These are phyloP conservation scores for Drosophila subquinaria DNA, from an alignment of 2,888 invertebrate species.

Conservation along the genomic window DNA sequence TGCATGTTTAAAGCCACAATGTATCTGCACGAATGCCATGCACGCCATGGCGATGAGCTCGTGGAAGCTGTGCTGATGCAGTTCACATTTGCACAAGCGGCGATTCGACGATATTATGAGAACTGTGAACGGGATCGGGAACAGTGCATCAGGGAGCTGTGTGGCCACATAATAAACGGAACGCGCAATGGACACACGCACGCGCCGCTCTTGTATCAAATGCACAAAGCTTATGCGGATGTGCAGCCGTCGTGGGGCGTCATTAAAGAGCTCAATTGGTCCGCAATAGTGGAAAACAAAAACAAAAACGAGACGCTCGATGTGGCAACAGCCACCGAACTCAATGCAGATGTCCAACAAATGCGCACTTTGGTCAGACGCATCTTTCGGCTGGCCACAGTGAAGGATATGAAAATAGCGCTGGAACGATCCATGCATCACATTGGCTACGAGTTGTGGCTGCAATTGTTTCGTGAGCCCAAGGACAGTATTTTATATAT, in stretches of 20 bases:
- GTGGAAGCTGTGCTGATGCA: slow-evolving; percentile 40
- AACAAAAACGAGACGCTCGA: slow-evolving; percentile 21
- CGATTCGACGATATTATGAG: slow-evolving; percentile 30
- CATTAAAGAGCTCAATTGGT: slow-evolving; percentile 62
- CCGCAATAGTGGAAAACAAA: slow-evolving; percentile 14
- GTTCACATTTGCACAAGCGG: slow-evolving; percentile 25
- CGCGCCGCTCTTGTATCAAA: slow-evolving; percentile 50
- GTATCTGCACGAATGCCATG: slow-evolving; percentile 62
- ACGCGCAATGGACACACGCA: slow-evolving; percentile 55
- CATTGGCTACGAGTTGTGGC: slow-evolving; percentile 52
- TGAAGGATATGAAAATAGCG: slow-evolving; percentile 47
- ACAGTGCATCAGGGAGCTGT: slow-evolving; percentile 46
- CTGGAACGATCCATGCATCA: slow-evolving; percentile 48
- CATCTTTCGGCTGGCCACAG: slow-evolving; percentile 48
- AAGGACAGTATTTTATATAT: slow-evolving; percentile 51
- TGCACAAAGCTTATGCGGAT: slow-evolving; percentile 57
- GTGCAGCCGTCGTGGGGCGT: slow-evolving; percentile 54
- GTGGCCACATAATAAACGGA: slow-evolving; percentile 41
- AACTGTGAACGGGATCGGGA: slow-evolving; percentile 18
- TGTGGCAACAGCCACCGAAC: slow-evolving; percentile 18
- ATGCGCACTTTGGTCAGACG: slow-evolving; percentile 64
- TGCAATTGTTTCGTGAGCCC: slow-evolving; percentile 59
- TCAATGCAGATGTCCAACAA: slow-evolving; percentile 41
- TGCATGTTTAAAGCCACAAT: slow-evolving; percentile 64
- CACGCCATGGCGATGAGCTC: slow-evolving; percentile 51